These are phyloP conservation scores for Berghia stephanieae DNA, from an alignment of 1,140 invertebrate species.

Conservation along the genomic window DNA sequence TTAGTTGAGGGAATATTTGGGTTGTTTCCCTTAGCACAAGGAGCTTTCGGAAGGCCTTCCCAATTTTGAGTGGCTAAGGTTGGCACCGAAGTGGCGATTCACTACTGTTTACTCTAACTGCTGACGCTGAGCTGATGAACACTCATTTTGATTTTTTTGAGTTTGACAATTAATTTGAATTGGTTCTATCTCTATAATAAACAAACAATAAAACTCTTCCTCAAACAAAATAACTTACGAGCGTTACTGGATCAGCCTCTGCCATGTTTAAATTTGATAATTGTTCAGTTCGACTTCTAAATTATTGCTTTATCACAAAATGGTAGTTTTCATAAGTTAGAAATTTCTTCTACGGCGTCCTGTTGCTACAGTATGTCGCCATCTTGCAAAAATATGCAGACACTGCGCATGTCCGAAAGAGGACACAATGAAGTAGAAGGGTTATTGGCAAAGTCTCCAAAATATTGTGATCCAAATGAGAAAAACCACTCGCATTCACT, in stretches of 20 bases:
- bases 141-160: neutral
- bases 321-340: neutral
- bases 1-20: no score
- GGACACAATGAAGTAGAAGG: no score
- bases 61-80: neutral
- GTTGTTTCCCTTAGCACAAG: no score
- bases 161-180: neutral
- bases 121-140: neutral
- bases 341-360: neutral
- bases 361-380: neutral
- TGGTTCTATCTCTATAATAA: neutral
- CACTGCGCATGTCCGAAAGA: neutral
- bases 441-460: no score
- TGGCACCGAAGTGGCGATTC: no score
- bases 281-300: neutral
- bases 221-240: conserved; percentile 38
- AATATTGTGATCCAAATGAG: no score
- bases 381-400: neutral
- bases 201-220: neutral
- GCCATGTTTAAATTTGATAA: conserved; percentile 36
- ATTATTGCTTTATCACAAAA: neutral
- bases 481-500: no score
- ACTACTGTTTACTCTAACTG: neutral
- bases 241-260: conserved; percentile 45
- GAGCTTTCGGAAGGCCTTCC: neutral